phyloP scores from a whole-genome alignment of 2,797 vertebrate genomes.

The Coracias cyanogaster region DNA sequence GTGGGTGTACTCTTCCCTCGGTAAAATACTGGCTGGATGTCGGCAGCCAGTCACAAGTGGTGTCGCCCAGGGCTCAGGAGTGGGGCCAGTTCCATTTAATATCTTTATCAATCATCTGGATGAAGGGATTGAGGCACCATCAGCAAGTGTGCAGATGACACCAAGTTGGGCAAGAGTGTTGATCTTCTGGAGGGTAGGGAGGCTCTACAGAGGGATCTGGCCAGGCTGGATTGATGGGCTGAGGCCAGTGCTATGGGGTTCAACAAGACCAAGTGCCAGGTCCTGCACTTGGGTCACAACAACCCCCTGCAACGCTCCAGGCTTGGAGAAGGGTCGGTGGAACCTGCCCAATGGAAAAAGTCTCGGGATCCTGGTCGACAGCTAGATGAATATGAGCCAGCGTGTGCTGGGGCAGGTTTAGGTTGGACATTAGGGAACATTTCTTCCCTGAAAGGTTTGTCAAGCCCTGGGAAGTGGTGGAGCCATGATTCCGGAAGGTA shows the following conservation, averaged over 20 bases:
- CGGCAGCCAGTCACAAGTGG: rapidly evolving
- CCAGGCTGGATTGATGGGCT: neutral
- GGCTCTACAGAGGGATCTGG: neutral
- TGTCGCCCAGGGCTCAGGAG: no score
- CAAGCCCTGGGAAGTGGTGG: no score
- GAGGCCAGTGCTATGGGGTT: neutral
- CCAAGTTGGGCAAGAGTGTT: neutral
- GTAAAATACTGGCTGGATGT: neutral
- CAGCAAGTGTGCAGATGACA: no score
- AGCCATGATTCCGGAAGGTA: no score
- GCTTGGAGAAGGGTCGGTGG: neutral
- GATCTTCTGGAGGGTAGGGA: neutral
- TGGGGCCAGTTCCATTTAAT: neutral
- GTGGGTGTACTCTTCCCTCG: neutral
- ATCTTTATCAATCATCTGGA: neutral
- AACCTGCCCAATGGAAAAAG: neutral
- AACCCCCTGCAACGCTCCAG: neutral
- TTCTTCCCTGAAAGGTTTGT: no score
- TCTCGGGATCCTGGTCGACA: rapidly evolving
- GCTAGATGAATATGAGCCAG: neutral
- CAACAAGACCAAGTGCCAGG: neutral
- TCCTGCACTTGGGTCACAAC: neutral
- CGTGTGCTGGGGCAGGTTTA: neutral
- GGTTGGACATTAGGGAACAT: neutral
- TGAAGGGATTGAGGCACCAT: neutral